Evolutionary conservation across 2,113 vertebrate species (phyloP), one percentile per base, ranked within the genome.

Genomic region (Nycticorax nycticorax): DNA sequence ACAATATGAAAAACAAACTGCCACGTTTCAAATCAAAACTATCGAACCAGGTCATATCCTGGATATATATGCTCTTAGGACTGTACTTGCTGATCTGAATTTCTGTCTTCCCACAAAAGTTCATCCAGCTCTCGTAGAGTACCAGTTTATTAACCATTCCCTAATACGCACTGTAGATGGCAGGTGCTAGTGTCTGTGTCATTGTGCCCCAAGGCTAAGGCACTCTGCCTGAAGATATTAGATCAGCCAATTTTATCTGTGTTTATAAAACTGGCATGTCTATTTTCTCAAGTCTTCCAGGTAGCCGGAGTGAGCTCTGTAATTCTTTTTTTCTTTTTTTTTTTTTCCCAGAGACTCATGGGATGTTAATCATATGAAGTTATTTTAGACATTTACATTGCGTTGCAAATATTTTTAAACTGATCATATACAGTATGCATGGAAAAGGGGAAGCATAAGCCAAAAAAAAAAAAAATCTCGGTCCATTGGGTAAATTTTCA

Each of bases 151-250:
- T 96, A 94, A 80, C 66, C 37, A 55, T 93, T 96, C 45, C 39
- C 79, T 68, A 87, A 85, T 93, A 89, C 30, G 33, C 82, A 66
- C 45, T 89, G 47, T 62, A 87, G 87, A 56, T 93, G 96, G 85
- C 73, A 92, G 89, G 52, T 71, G 75, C 89, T 67, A 47, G 85
- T 86, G 45, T 74, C 72, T 86, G 81, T 94, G 82, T 96, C 89
- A 52, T 71, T 78, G 57, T 93, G 88, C 82, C 90, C 75, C 82
- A 95, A 88, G 92, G 87, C 86, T 84, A 95, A 95, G 82, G 60
- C 89, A 86, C 73, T 96, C 78, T 93, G 88, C 79, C 79, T 13
- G 7, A 94, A 96, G 85, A 91, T 96, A 93, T 59, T 93, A 91
- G 67, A 89, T 87, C 63, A 89, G 85, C 43, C 76, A 85, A 57